These are phyloP conservation scores for Perizoma affinitatum DNA, from an alignment of 2,888 invertebrate genomes.

Conservation along the genomic window DNA sequence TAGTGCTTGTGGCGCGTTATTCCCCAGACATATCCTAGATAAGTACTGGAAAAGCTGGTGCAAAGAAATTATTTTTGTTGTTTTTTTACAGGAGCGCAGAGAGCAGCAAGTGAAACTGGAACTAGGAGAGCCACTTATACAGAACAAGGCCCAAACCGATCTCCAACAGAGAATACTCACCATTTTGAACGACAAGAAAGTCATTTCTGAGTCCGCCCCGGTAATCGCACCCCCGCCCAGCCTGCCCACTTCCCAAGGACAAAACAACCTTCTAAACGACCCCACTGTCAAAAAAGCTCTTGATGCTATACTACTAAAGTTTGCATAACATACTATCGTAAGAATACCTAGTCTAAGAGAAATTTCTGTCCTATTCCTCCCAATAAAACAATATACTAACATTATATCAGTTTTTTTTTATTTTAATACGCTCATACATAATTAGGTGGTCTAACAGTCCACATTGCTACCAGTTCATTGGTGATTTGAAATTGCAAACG, in stretches of 20 bases:
- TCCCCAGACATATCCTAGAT: too few relatives aligned
- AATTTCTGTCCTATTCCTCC: slow-evolving; percentile 5
- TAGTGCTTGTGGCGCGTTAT: not conserved
- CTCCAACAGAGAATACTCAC: slow-evolving; percentile 91
- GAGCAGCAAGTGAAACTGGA: slow-evolving; percentile 90
- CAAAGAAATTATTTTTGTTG: not conserved
- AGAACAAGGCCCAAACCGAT: slow-evolving; percentile 86
- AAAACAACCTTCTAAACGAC: slow-evolving; percentile 87
- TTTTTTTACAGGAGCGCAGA: slow-evolving; percentile 85
- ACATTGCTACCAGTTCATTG: slow-evolving; percentile 67
- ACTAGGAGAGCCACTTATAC: slow-evolving; percentile 86
- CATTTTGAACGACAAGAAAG: slow-evolving; percentile 89
- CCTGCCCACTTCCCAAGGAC: slow-evolving; percentile 51
- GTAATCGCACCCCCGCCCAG: slow-evolving; percentile 50
- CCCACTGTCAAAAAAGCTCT: slow-evolving; percentile 91
- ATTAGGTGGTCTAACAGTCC: slow-evolving; percentile 64
- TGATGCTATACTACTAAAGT: slow-evolving; percentile 86
- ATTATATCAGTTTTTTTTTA: slow-evolving; percentile 67
- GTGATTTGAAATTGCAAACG: slow-evolving; percentile 70
- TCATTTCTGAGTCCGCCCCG: slow-evolving; percentile 43
- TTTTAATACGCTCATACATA: slow-evolving; percentile 77
- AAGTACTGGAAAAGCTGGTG: too few relatives aligned
- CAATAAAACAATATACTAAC: slow-evolving; percentile 34
- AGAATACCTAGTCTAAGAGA: slow-evolving; percentile 1
- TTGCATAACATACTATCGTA: slow-evolving; percentile 45